phyloP scores from a whole-genome alignment of 92 coral and sea anemone genomes.

The Paramuricea clavata region DNA sequence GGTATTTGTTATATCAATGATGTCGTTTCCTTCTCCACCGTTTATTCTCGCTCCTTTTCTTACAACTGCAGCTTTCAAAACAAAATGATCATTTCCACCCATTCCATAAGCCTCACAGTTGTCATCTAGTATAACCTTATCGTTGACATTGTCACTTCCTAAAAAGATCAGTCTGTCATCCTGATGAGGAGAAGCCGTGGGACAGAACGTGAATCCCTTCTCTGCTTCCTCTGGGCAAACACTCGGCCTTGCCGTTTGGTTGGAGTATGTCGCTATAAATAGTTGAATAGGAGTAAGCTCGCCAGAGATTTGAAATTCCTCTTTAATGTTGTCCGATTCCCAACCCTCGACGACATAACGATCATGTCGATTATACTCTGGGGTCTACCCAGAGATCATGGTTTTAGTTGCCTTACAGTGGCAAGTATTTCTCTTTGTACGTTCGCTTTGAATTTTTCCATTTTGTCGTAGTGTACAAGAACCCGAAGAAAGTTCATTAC shows the following conservation, averaged over 20 bases:
- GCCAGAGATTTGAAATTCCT: neutral
- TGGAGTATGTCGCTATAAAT: constrained; percentile 60
- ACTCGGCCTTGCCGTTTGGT: constrained; percentile 45
- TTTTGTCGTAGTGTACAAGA: too few species aligned
- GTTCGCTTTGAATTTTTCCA: too few species aligned
- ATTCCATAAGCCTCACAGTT: constrained; percentile 69
- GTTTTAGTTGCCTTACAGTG: constrained; percentile 28
- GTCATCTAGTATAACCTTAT: constrained; percentile 59
- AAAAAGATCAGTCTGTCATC: constrained; percentile 56
- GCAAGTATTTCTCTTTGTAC: constrained; percentile 45
- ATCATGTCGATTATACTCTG: too few species aligned
- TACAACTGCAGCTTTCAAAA: constrained; percentile 40
- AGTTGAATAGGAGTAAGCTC: constrained; percentile 48
- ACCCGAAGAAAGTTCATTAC: too few species aligned
- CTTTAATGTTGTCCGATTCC: constrained; percentile 14
- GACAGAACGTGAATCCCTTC: constrained; percentile 63
- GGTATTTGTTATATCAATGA: constrained; percentile 49
- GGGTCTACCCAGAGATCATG: too few species aligned
- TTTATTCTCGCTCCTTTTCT: constrained; percentile 58
- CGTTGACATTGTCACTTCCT: constrained; percentile 55
- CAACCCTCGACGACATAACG: constrained; percentile 48
- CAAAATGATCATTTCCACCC: constrained; percentile 65
- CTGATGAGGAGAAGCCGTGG: constrained; percentile 55
- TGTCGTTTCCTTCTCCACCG: constrained; percentile 65
- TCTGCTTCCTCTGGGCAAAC: constrained; percentile 51